These are phyloP conservation scores for Ophiodon elongatus DNA, from an alignment of 2,113 vertebrate species.

Conservation along the genomic window DNA sequence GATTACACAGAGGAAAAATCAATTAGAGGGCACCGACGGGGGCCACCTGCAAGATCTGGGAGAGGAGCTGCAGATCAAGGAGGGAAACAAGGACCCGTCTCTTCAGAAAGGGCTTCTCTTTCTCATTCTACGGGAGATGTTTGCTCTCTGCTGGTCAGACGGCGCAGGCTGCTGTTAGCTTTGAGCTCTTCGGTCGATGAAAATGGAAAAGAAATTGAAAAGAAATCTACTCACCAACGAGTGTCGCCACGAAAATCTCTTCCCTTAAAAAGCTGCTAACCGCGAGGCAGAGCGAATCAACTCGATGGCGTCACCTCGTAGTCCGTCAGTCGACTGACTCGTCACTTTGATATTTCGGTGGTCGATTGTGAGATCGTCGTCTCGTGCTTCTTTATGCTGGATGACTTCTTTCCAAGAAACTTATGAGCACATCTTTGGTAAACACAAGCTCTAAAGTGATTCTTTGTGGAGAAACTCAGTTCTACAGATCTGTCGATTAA, in stretches of 20 bases:
- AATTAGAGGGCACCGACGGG: constrained; percentile 2
- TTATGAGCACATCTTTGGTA: no score
- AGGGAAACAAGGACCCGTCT: constrained; percentile 22
- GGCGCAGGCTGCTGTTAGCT: constrained; percentile 50
- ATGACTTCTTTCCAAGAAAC: no score
- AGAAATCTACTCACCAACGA: constrained; percentile 13
- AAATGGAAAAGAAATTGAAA: no score
- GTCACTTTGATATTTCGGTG: no score
- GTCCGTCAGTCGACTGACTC: no score
- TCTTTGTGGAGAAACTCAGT: no score
- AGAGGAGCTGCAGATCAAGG: background rate
- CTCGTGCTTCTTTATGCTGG: no score
- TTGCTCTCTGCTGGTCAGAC: constrained; percentile 16
- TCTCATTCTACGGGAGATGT: background rate
- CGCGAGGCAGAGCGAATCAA: no score
- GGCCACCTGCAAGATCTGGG: constrained; percentile 22
- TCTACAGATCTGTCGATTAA: no score
- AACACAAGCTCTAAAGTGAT: no score
- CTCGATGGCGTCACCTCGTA: no score
- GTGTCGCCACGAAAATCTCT: constrained; percentile 15
- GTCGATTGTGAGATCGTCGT: no score
- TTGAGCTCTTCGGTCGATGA: constrained; percentile 40
- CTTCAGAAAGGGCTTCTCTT: background rate
- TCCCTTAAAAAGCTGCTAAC: background rate
- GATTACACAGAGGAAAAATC: constrained; percentile 32